These are phyloP conservation scores for Phyllotis vaccarum DNA, from an alignment of 2,797 vertebrate species.

Conservation along the genomic window DNA sequence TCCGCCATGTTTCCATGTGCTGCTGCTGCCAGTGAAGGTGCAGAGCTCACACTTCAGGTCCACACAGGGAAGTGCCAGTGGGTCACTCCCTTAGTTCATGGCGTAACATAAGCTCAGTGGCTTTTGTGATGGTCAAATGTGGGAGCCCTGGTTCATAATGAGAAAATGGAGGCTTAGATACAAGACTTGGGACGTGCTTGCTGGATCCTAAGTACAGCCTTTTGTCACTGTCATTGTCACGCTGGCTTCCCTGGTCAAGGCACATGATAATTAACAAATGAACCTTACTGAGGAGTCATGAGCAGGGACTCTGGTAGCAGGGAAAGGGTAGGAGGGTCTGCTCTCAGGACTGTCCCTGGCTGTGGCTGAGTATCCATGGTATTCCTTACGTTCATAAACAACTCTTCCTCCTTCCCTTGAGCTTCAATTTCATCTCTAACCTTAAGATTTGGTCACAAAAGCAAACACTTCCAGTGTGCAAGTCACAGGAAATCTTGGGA, in stretches of 20 bases:
- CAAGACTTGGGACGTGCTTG: background rate
- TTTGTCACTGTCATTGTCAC: too few species aligned
- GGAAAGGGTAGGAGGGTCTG: background rate
- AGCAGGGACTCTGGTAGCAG: background rate
- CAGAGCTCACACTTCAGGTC: background rate
- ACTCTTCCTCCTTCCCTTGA: background rate
- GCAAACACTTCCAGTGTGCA: background rate
- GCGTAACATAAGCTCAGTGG: rapidly evolving
- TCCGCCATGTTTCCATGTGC: background rate
- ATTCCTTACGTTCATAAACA: background rate
- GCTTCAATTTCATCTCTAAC: background rate
- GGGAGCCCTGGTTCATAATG: background rate
- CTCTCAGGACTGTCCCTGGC: background rate
- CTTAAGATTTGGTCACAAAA: background rate
- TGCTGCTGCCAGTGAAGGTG: background rate
- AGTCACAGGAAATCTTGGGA: background rate
- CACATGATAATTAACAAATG: background rate
- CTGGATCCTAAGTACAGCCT: background rate
- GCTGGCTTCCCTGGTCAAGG: too few species aligned
- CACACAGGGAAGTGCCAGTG: background rate
- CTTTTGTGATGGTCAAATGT: too few species aligned
- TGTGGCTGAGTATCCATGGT: background rate
- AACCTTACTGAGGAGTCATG: background rate
- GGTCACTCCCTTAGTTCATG: background rate
- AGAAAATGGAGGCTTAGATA: background rate